Evolutionary conservation across 2,888 invertebrate species (phyloP), one percentile per base, ranked within the genome.

Genomic region (Ennomos erosarius): DNA sequence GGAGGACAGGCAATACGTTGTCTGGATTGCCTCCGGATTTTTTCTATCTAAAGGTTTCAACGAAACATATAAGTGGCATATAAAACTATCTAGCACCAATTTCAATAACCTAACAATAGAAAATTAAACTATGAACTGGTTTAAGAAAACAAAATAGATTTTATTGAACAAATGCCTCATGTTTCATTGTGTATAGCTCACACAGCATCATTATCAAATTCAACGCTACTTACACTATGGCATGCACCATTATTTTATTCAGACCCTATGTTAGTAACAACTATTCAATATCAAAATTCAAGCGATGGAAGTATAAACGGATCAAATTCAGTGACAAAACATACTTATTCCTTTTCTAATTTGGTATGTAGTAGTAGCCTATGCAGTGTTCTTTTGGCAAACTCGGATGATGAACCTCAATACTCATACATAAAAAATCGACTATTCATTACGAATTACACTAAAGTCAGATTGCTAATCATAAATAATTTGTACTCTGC

Each of bases 401-500:
- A 69, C 69, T 64, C 67, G 61, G 69, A 63, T 63, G 45, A 55
- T 48, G 48, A 56, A 54, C 11, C 43, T 54, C 37, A 3, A 57
- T 47, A 53, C 39, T 42, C 45, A 51, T 62, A 59, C 58, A 60
- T 54, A 45, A 58, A 58, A 62, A 53, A 70, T 59, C 49, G 57
- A 56, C 59, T 69, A 67, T 73, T 75, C 69, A 78, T 74, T 70
- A 73, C 68, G 67, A 78, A 75, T 79, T 80, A 75, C 75, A 69
- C 74, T 79, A 75, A 74, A 1, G 71, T 79, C 74, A 74, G 75
- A 75, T 80, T 79, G 73, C 74, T 78, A 74, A 84, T 83, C 81
- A 82, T 85, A 85, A 87, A 83, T 87, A 86, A 84, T 90, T 90
- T 90, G 90, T 90, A 90, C 90, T 90, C 82, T 88, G 83, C 88